Percentiles rank a stretch among this genome's conserved stretches.
Conservation (phyloP, 1,140 invertebrate species). For the Thaumetopoea pityocampa region DNA sequence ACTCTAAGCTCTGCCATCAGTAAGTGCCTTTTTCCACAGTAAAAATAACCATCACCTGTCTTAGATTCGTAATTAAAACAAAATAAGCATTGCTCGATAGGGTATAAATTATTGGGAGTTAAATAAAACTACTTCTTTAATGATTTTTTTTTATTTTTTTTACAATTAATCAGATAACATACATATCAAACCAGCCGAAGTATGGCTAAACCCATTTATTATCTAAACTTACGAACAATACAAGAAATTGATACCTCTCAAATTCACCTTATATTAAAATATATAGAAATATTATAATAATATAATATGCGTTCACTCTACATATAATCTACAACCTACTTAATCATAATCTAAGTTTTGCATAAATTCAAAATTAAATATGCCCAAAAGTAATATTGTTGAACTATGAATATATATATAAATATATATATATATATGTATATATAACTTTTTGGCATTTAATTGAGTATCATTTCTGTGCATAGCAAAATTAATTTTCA, state of each 20-base stretch:
- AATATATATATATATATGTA: no score
- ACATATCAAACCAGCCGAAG: constrained; percentile 75
- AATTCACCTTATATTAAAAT: constrained; percentile 72
- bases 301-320: constrained; percentile 70
- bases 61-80: no score
- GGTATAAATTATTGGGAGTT: constrained; percentile 33
- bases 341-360: constrained; percentile 74
- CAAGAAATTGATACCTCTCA: constrained; percentile 75
- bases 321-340: constrained; percentile 75
- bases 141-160: constrained; percentile 60
- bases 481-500: constrained; percentile 74
- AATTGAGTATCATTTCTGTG: constrained; percentile 76
- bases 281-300: constrained; percentile 72
- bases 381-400: constrained; percentile 76
- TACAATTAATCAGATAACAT: constrained; percentile 76
- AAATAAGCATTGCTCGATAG: no score
- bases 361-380: constrained; percentile 76
- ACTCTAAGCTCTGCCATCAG: no score
- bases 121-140: constrained; percentile 71
- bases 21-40: no score
- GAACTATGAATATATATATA: constrained; percentile 76
- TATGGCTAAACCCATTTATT: constrained; percentile 76
- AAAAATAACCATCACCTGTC: no score
- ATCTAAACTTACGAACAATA: constrained; percentile 75
- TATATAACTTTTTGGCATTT: constrained; percentile 76